These are phyloP conservation scores for Frieseomelitta varia DNA, from an alignment of 1,140 invertebrate genomes.

Conservation along the genomic window DNA sequence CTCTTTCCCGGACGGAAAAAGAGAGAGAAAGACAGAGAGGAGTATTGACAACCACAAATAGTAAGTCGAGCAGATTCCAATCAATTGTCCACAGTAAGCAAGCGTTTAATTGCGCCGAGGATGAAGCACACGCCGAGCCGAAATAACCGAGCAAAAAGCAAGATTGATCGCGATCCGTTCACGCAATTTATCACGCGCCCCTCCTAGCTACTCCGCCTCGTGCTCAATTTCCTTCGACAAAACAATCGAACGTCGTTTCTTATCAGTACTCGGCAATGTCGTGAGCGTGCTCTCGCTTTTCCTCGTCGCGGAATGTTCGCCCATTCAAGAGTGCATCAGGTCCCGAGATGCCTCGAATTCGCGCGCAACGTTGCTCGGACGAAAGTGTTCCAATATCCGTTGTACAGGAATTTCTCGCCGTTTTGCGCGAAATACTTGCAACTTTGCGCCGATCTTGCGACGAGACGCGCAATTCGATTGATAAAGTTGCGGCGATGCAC, in stretches of 20 bases:
- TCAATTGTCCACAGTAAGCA: not conserved
- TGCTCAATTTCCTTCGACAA: not conserved
- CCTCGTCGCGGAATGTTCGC: no score
- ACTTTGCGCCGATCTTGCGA: no score
- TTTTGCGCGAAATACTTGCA: no score
- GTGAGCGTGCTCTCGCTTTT: not conserved
- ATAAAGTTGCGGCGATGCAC: no score
- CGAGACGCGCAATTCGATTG: no score
- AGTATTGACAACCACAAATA: no score
- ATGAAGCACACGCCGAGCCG: not conserved
- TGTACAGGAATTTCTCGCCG: no score
- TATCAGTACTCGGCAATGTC: not conserved
- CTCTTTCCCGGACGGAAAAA: not conserved
- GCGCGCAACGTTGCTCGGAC: no score
- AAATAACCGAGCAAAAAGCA: not conserved
- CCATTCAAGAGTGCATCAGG: no score
- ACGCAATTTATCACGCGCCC: constrained; percentile 17
- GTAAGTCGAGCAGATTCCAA: not conserved
- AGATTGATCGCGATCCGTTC: constrained; percentile 32
- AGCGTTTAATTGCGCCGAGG: constrained; percentile 4
- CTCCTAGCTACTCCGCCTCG: not conserved
- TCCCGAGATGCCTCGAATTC: no score
- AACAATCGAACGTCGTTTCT: constrained; percentile 22
- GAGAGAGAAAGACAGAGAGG: not conserved
- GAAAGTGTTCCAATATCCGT: no score